Percentiles rank a stretch among this genome's conserved stretches.
These are phyloP conservation scores for Hyla sarda DNA, from an alignment of 2,113 vertebrate species.

Conservation along the genomic window DNA sequence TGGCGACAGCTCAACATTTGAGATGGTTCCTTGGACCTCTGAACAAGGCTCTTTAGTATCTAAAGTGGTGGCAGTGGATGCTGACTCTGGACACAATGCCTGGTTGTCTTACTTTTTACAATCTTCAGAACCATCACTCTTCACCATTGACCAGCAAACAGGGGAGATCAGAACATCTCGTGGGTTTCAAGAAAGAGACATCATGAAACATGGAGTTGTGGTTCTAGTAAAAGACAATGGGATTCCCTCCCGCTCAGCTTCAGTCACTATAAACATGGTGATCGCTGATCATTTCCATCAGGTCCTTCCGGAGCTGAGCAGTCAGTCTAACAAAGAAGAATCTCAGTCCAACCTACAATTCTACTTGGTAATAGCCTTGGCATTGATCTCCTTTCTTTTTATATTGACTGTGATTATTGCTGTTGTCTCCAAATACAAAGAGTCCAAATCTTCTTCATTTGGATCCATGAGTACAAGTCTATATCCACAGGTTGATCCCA, in stretches of 20 bases:
- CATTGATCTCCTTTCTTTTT: neutral
- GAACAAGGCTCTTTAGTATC: constrained; percentile 6
- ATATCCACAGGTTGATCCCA: neutral
- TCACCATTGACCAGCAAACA: constrained; percentile 15
- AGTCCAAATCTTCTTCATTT: neutral
- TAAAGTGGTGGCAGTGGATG: constrained; percentile 18
- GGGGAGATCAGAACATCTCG: constrained; percentile 10
- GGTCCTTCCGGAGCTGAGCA: neutral
- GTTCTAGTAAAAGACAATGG: constrained; percentile 16
- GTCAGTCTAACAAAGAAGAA: neutral
- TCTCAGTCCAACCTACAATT: constrained; percentile 16
- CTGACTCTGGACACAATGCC: constrained; percentile 20
- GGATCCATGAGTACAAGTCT: neutral
- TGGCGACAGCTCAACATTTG: neutral
- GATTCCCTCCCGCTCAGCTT: neutral
- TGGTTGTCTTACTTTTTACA: constrained; percentile 6
- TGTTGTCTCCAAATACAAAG: constrained; percentile 5
- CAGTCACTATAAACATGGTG: constrained; percentile 6
- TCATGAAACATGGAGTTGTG: constrained; percentile 19
- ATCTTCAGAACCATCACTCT: constrained; percentile 15
- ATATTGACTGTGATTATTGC: constrained; percentile 17
- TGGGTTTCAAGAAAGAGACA: neutral
- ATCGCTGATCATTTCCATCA: neutral
- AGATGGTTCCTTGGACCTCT: constrained; percentile 21
- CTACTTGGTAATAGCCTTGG: constrained; percentile 16